Evolutionary conservation across 2,113 vertebrate genomes (phyloP).

Genomic region (Pampusana beccarii): DNA sequence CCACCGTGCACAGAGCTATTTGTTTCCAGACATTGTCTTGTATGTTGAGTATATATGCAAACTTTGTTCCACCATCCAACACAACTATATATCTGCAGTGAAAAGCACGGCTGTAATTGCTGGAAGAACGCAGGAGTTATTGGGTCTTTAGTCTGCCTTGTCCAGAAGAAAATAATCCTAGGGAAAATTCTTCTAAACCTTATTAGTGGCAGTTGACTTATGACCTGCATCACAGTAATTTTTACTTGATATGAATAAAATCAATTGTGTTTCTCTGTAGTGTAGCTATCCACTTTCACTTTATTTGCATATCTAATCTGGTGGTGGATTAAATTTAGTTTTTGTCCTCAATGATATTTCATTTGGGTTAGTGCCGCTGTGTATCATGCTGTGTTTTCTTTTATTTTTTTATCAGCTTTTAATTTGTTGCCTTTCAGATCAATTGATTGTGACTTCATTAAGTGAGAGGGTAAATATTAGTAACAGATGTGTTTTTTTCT

Average conservation of each 20-base stretch:
- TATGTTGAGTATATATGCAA: conserved; percentile 32
- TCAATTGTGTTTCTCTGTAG: conserved; percentile 46
- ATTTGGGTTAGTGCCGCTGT: neutral
- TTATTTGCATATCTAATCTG: conserved; percentile 60
- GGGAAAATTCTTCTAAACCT: conserved; percentile 38
- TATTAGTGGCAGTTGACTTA: conserved; percentile 56
- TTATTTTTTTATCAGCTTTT: conserved; percentile 15
- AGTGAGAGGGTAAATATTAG: conserved; percentile 19
- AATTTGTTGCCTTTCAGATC: neutral
- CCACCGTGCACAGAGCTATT: neutral
- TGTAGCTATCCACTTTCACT: conserved; percentile 2
- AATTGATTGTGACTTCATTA: conserved; percentile 34
- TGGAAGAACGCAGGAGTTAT: conserved; percentile 51
- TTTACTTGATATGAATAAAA: conserved; percentile 53
- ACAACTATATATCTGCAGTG: conserved; percentile 44
- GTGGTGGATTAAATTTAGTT: conserved; percentile 25
- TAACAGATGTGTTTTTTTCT: neutral
- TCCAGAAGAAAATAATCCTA: conserved; percentile 50
- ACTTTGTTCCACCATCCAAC: neutral
- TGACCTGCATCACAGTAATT: conserved; percentile 45
- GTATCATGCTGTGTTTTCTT: neutral
- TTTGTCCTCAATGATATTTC: conserved; percentile 27
- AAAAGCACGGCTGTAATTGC: conserved; percentile 41
- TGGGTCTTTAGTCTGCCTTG: conserved; percentile 30
- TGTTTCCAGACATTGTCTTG: conserved; percentile 32